A percentile compares a stretch with the other conserved stretches of the same genome.
Evolutionary conservation across 2,113 vertebrate species (phyloP).

Genomic region (Paracanthobrama guichenoti): DNA sequence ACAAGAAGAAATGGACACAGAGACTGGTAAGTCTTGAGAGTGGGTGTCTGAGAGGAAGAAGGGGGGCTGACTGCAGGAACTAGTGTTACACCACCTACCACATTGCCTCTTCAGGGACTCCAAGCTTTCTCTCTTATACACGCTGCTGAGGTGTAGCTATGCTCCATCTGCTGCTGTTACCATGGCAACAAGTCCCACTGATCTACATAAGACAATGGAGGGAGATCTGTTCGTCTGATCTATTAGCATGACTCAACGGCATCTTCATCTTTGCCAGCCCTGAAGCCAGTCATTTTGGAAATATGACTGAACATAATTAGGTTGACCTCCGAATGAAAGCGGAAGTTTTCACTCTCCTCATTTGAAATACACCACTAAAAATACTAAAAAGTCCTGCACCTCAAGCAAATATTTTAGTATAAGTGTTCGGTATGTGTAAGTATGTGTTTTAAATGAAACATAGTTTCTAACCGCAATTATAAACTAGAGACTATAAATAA

Average conservation of each 20-base stretch:
- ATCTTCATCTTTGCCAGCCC: conserved; percentile 54
- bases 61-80: conserved; percentile 38
- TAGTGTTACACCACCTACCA: conserved; percentile 51
- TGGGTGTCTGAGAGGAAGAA: conserved; percentile 49
- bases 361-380: neutral
- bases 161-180: conserved; percentile 64
- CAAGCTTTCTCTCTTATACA: conserved; percentile 56
- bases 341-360: neutral
- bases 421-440: neutral
- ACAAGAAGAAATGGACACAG: conserved; percentile 34
- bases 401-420: neutral
- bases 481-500: neutral
- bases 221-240: conserved; percentile 59
- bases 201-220: conserved; percentile 63
- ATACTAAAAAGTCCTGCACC: neutral
- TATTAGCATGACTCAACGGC: conserved; percentile 60
- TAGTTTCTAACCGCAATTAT: neutral
- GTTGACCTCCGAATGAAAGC: conserved; percentile 26
- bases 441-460: neutral
- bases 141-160: conserved; percentile 57
- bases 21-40: conserved; percentile 36
- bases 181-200: conserved; percentile 65
- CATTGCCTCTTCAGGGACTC: conserved; percentile 56
- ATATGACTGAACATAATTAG: conserved; percentile 40
- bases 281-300: conserved; percentile 45